Percentiles rank a stretch among this genome's conserved stretches.
These are phyloP conservation scores for Acanthosepion lycidas DNA, from an alignment of 2,888 invertebrate species.

Conservation along the genomic window DNA sequence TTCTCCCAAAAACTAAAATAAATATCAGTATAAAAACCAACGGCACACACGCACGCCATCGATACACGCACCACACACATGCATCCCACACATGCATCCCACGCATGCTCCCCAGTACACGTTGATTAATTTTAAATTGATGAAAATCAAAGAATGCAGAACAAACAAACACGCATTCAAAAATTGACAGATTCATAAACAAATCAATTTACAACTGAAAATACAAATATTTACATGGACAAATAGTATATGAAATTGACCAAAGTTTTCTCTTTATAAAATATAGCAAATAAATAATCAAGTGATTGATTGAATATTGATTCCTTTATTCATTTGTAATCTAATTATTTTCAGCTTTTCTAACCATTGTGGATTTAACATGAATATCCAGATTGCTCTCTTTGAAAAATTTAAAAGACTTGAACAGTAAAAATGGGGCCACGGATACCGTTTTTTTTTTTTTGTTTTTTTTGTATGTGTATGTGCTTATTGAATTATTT, in stretches of 20 bases:
- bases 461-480: background rate
- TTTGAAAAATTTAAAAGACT: background rate
- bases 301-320: background rate
- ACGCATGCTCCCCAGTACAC: too few species aligned
- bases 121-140: too few species aligned
- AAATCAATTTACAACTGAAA: too few species aligned
- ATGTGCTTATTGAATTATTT: background rate
- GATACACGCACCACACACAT: too few species aligned
- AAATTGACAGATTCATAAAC: background rate
- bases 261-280: background rate
- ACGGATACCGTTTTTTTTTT: background rate
- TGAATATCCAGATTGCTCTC: background rate
- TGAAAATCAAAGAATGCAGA: too few species aligned
- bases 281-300: background rate
- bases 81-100: too few species aligned
- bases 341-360: slow-evolving; percentile 5
- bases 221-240: background rate
- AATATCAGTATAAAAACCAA: too few species aligned
- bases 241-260: background rate
- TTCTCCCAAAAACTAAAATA: too few species aligned
- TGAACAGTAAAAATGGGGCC: slow-evolving; percentile 11
- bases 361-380: background rate
- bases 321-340: slow-evolving; percentile 24
- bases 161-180: too few species aligned
- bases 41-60: too few species aligned